These are phyloP conservation scores for Limnodromus scolopaceus DNA, from an alignment of 2,797 vertebrate species.

Conservation along the genomic window DNA sequence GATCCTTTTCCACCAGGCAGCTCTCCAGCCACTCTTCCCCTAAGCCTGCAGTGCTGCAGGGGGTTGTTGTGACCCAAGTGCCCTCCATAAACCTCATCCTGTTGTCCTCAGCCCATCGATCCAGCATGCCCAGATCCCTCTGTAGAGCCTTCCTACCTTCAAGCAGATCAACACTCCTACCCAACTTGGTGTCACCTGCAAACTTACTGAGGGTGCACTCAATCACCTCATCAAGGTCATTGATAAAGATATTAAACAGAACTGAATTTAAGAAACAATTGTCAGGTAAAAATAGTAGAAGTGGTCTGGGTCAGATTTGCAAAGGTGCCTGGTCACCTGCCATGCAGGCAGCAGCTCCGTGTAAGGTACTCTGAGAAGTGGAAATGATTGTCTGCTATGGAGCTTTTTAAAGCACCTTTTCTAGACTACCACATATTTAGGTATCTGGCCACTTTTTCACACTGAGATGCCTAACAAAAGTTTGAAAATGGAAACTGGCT, in stretches of 20 bases:
- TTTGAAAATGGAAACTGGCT: neutral
- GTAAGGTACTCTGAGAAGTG: neutral
- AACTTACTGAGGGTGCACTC: neutral
- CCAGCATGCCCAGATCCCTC: neutral
- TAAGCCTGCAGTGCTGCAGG: neutral
- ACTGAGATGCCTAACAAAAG: neutral
- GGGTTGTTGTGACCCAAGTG: neutral
- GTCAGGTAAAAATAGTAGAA: neutral
- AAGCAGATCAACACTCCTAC: neutral
- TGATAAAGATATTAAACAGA: neutral
- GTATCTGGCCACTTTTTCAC: neutral
- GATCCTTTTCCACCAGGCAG: neutral
- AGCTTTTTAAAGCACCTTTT: neutral
- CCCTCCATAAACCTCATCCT: neutral
- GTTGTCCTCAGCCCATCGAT: neutral
- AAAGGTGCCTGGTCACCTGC: neutral
- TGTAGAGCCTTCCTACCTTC: neutral
- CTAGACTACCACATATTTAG: neutral
- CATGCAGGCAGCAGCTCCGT: neutral
- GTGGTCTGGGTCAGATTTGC: neutral
- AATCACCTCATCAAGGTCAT: neutral
- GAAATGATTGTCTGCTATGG: neutral
- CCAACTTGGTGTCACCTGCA: neutral
- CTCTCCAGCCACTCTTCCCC: neutral
- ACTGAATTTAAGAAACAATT: neutral